Conservation (phyloP, 1,140 invertebrate species). For the Arion vulgaris region DNA sequence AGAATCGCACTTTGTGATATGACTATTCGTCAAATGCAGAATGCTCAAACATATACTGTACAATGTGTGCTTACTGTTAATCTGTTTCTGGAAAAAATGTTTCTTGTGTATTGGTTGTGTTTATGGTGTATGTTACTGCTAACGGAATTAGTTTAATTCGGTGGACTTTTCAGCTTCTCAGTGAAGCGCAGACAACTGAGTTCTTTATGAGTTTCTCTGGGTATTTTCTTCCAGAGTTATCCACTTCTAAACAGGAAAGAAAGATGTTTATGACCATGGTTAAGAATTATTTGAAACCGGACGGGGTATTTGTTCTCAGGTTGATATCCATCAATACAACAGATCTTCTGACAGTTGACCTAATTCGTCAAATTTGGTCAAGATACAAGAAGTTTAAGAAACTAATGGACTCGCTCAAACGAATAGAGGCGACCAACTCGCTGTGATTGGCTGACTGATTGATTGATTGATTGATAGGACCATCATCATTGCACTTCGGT, state of each 20-base stretch:
- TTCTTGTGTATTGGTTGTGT: not conserved
- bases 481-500: too few relatives aligned
- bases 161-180: not conserved
- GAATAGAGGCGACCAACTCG: too few relatives aligned
- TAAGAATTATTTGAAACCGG: not conserved
- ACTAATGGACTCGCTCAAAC: too few relatives aligned
- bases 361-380: not conserved
- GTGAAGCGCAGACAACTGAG: not conserved
- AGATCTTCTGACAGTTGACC: not conserved
- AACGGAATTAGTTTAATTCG: not conserved
- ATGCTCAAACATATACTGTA: slow-evolving; percentile 60
- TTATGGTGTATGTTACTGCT: not conserved
- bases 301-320: not conserved
- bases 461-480: too few relatives aligned
- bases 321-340: not conserved
- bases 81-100: slow-evolving; percentile 74
- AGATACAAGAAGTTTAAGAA: slow-evolving; percentile 19
- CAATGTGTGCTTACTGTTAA: slow-evolving; percentile 74
- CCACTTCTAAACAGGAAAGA: not conserved
- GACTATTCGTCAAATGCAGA: slow-evolving; percentile 67
- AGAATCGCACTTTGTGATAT: slow-evolving; percentile 74
- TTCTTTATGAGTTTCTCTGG: not conserved
- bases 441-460: too few relatives aligned
- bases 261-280: not conserved
- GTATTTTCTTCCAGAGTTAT: not conserved